Conservation (phyloP, 2,113 vertebrate species). For the Henicopernis longicauda region DNA sequence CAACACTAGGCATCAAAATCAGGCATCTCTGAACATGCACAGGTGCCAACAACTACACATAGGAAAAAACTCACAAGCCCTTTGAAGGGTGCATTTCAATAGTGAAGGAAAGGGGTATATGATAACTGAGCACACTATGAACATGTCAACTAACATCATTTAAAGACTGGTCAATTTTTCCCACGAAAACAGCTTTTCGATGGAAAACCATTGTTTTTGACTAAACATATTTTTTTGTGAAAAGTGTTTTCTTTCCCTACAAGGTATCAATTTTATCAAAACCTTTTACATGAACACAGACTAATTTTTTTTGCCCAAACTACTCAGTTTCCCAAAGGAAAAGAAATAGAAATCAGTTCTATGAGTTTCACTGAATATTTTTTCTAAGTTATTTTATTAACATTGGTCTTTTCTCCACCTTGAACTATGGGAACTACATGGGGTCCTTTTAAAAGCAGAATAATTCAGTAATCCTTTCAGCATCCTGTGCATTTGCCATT, state of each 20-base stretch:
- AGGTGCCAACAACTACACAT: neutral
- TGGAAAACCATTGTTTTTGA: neutral
- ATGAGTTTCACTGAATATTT: neutral
- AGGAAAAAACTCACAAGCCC: neutral
- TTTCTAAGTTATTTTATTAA: neutral
- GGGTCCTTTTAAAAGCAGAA: neutral
- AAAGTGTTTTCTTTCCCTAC: neutral
- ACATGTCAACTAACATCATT: neutral
- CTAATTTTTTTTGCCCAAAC: neutral
- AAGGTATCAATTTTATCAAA: neutral
- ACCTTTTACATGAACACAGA: neutral
- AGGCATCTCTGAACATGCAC: neutral
- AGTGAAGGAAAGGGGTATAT: neutral
- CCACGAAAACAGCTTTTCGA: neutral
- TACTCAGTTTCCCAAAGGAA: neutral
- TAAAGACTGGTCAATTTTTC: neutral
- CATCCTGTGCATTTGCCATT: neutral
- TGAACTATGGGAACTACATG: neutral
- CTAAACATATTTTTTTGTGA: neutral
- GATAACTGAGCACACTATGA: accelerated
- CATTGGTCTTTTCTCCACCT: neutral
- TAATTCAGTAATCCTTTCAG: neutral
- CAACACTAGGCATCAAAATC: neutral
- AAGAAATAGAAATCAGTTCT: neutral
- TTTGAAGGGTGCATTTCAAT: neutral